Evolutionary conservation across 2,797 vertebrate genomes (phyloP).

Genomic region (Sparus aurata): DNA sequence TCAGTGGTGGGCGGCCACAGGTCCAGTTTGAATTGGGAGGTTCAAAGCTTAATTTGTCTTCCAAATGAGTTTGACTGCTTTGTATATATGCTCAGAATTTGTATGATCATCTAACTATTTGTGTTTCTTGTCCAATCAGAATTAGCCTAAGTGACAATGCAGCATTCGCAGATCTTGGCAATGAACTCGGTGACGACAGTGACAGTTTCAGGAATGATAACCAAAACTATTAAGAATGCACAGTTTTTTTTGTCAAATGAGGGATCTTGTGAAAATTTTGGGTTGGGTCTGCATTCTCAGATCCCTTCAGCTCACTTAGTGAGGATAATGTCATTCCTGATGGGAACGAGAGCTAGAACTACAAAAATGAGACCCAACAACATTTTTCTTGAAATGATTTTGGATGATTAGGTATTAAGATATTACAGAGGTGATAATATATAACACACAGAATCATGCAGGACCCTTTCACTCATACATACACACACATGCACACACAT

Average conservation of each 20-base stretch:
- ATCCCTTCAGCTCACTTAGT: not conserved
- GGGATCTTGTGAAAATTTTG: not conserved
- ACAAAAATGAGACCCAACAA: not conserved
- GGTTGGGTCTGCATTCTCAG: not conserved
- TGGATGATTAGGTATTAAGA: not conserved
- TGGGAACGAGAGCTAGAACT: not conserved
- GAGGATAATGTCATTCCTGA: not conserved
- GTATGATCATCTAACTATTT: not conserved
- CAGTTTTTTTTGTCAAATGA: not conserved
- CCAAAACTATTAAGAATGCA: not conserved
- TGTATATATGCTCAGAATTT: not conserved
- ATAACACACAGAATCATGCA: constrained; percentile 41
- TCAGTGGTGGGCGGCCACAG: too few relatives aligned
- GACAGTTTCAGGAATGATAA: not conserved
- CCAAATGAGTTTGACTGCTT: not conserved
- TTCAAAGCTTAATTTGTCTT: too few relatives aligned
- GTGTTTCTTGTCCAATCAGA: not conserved
- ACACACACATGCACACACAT: constrained; percentile 41
- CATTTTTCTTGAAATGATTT: not conserved
- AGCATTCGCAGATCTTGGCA: not conserved
- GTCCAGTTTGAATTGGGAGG: not conserved
- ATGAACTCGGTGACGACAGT: not conserved
- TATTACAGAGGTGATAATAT: constrained; percentile 16
- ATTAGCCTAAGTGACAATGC: not conserved
- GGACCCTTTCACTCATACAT: not conserved